Evolutionary conservation across 2,888 invertebrate genomes (phyloP), one percentile per base, ranked within the genome.

Genomic region (Acrocyrtus sp.): DNA sequence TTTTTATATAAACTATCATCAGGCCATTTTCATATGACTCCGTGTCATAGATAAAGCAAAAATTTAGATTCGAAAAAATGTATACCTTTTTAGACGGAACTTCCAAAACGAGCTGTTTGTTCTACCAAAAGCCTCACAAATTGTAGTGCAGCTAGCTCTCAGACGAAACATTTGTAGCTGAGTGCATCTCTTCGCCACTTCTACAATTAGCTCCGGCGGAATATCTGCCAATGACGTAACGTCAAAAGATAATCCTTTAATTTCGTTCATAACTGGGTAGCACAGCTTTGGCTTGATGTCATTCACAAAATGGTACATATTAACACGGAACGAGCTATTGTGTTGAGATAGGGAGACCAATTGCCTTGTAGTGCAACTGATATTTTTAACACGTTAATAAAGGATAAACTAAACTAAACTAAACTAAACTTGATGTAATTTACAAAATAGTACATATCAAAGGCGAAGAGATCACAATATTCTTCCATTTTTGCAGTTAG

Each of bases 251-350:
- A 57, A 19, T 1, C 27, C 48, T 43, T 63, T 43, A 22, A 63
- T 63, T 19, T 63, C 63, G 22, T 72, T 63, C 70, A 72, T 70
- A 19, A 70, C 39, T n/a, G 47, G 47, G n/a, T 62, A 70, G 22
- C 62, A 62, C 45, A 70, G 61, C 15, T 47, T 48, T 0, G 50
- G 39, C 19, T 70, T 70, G 41, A 70, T 48, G 22, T 70, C 62
- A 19, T 47, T 22, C 6, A 48, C 70, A 51, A 70, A 70, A 34
- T 34, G 34, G 34, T 34, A 34, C 34, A 12, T 5, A 12, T 5
- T 8, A 12, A 34, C 5, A 12, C 12, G 5, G 34, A 34, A 34
- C 5, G 6, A 8, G 34, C 34, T 34, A 8, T 8, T 8, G 34
- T 34, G 12, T 34, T 34, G 6, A 34, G 34, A 34, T 12, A 34